Conservation (phyloP, 1,140 invertebrate genomes). For the Phymastichus coffea region DNA sequence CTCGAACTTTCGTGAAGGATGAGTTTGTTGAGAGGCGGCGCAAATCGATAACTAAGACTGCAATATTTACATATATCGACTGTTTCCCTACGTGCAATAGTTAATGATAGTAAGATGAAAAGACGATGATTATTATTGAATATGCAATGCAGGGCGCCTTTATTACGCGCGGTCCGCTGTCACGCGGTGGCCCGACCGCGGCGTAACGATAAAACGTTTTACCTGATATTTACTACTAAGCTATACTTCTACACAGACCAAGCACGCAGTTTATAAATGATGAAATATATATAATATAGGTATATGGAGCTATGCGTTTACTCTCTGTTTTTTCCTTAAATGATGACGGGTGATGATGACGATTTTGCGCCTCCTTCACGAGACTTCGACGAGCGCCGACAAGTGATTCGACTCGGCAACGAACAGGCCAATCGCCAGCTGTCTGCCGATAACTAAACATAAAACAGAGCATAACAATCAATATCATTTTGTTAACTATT, state of each 20-base stretch:
- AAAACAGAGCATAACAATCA: constrained; percentile 41
- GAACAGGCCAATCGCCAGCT: no score
- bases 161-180: constrained; percentile 2
- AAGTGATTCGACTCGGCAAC: no score
- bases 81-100: constrained; percentile 28
- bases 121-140: constrained; percentile 2
- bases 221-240: constrained; percentile 24
- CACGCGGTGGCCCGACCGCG: no score
- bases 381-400: constrained; percentile 12
- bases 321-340: constrained; percentile 1
- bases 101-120: constrained; percentile 6
- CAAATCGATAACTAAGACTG: constrained; percentile 25
- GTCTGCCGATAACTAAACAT: no score
- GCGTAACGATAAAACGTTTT: constrained; percentile 12
- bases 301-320: constrained; percentile 1
- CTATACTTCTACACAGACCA: constrained; percentile 19
- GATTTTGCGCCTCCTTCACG: constrained; percentile 22
- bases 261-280: constrained; percentile 18
- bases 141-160: constrained; percentile 18
- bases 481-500: constrained; percentile 56
- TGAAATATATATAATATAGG: constrained; percentile 2
- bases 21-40: not conserved
- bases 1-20: constrained; percentile 25
- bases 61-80: constrained; percentile 27
- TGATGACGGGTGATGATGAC: constrained; percentile 9